Percentiles rank a stretch among this genome's conserved stretches.
Evolutionary conservation across 1,140 invertebrate species (phyloP).

Genomic region (Pseudomyrmex sp.): DNA sequence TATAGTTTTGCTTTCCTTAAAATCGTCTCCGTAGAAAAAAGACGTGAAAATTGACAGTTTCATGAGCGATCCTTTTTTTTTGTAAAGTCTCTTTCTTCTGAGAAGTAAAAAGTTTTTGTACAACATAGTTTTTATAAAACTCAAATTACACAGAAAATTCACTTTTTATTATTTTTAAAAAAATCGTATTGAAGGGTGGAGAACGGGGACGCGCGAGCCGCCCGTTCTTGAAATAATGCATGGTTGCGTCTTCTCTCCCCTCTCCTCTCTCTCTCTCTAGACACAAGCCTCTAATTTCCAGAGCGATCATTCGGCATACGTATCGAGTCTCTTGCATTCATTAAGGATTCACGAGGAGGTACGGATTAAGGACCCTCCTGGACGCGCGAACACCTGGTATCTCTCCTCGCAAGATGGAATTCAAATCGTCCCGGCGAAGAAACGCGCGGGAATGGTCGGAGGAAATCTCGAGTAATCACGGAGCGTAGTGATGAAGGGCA

Average conservation of each 20-base stretch:
- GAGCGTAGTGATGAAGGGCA: slow-evolving; percentile 14
- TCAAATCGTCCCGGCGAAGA: slow-evolving; percentile 12
- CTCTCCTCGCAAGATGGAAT: slow-evolving; percentile 34
- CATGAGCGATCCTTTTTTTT: too few species aligned
- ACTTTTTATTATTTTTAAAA: neutral
- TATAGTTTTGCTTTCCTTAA: too few species aligned
- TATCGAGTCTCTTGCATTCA: slow-evolving; percentile 54
- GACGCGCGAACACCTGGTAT: slow-evolving; percentile 65
- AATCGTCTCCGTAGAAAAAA: too few species aligned
- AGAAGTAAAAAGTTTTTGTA: too few species aligned
- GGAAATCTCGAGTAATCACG: slow-evolving; percentile 40
- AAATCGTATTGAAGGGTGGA: slow-evolving; percentile 19
- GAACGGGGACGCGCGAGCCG: neutral
- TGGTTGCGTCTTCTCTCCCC: slow-evolving; percentile 8
- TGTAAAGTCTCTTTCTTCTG: too few species aligned
- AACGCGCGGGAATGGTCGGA: slow-evolving; percentile 22
- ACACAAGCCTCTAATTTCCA: slow-evolving; percentile 64
- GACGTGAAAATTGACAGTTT: too few species aligned
- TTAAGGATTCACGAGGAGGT: slow-evolving; percentile 65
- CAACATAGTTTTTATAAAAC: too few species aligned
- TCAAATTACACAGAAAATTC: neutral
- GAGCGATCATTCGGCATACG: slow-evolving; percentile 59
- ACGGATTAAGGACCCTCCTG: slow-evolving; percentile 61
- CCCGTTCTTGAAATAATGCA: slow-evolving; percentile 59
- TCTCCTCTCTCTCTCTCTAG: slow-evolving; percentile 30